Evolutionary conservation across 2,113 vertebrate genomes (phyloP), one percentile per base, ranked within the genome.

Genomic region (Hemichromis elongatus): DNA sequence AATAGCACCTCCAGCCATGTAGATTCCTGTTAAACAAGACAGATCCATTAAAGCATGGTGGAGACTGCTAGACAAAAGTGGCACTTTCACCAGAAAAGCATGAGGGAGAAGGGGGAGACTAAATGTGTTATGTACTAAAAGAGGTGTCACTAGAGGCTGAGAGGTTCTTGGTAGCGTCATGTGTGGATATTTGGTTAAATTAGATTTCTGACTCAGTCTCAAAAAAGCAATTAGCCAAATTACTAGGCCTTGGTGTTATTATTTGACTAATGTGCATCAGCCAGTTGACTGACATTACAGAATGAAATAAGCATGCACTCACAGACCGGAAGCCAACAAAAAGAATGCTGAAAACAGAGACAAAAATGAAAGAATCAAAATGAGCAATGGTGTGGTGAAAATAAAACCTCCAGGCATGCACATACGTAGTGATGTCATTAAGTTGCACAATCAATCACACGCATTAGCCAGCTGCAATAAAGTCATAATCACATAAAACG

Each of bases 1-100:
- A 21, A 82, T 68, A 66, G 80, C 54, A 61, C 88, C 86, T 82
- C 86, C 91, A 91, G 63, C 77, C 56, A 73, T 47, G 79, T 50
- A 75, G 80, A 56, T 81, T 90, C 89, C 89, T 93, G 90, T 90
- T 85, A 94, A 94, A 94, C 90, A 93, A 89, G 83, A 87, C 83
- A 63, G 79, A 42, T 75, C 87, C 68, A 55, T 53, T 88, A 87
- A 95, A 92, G 86, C 59, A 81, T 83, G 86, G 89, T 94, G 86
- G 86, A 88, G 86, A 84, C 50, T 53, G 66, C 82, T 83, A 88
- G 78, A 89, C 89, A 92, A 87, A 86, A 59, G 88, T 84, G 92
- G 87, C 79, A 91, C 90, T 93, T 95, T 96, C 78, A 90, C 80
- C 92, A 88, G 85, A 77, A 86, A 93, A 77, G 54, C 53, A 77